Percentiles rank a stretch among this genome's conserved stretches.
Evolutionary conservation across 2,113 vertebrate genomes (phyloP).

Genomic region (Rhea americana): DNA sequence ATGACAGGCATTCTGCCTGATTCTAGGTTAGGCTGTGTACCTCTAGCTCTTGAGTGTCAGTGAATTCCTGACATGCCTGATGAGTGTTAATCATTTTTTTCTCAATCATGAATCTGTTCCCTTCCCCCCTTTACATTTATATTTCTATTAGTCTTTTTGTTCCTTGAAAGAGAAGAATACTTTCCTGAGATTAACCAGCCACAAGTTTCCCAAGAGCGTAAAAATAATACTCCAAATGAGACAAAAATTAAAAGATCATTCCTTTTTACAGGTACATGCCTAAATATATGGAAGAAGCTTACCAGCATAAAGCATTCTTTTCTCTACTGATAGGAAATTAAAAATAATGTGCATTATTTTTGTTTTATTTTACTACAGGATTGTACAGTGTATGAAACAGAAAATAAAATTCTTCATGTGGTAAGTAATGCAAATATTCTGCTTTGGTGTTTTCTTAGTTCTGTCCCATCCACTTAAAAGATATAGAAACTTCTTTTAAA

Average conservation of each 20-base stretch:
- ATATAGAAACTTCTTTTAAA: background rate
- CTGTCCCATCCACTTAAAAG: background rate
- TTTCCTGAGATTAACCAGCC: background rate
- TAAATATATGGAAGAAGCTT: background rate
- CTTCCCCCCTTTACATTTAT: background rate
- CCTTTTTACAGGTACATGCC: background rate
- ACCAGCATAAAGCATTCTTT: background rate
- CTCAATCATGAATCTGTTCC: background rate
- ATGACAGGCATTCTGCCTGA: background rate
- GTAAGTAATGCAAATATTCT: slow-evolving; percentile 76
- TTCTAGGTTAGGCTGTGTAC: background rate
- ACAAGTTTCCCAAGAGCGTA: background rate
- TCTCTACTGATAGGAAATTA: background rate
- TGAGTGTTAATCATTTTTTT: background rate
- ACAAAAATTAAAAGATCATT: background rate
- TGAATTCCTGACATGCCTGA: background rate
- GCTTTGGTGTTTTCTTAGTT: background rate
- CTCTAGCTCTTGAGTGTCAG: background rate
- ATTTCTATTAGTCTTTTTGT: background rate
- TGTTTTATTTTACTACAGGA: slow-evolving; percentile 73
- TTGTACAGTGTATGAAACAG: slow-evolving; percentile 91
- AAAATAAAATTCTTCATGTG: slow-evolving; percentile 93
- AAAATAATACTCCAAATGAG: background rate
- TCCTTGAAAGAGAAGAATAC: background rate
- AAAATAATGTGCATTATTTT: background rate